Evolutionary conservation across 2,888 invertebrate genomes (phyloP), one percentile per base, ranked within the genome.

Genomic region (Dexiosoma caninum): DNA sequence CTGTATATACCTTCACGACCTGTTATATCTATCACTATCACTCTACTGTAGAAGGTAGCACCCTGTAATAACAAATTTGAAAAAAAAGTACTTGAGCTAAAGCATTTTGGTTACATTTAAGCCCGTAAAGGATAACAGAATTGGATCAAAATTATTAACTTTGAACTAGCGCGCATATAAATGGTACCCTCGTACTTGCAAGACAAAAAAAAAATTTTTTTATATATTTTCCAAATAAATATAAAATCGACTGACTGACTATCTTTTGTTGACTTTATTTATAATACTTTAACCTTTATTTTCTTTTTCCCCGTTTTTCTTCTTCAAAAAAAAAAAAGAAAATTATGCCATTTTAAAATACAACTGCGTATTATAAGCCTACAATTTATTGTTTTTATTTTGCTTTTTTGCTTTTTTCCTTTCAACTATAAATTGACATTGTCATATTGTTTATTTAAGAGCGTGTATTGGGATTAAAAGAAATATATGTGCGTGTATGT

Each of bases 181-280:
- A 23, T 16, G 23, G 23, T 7, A 21, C 46, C 51, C 30, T 51
- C 51, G 51, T 4, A 44, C 6, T 44, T 14, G 3, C 8, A 37
- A 8, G n/a, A 49, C 9, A 46, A 32, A 19, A 8, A 10, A 14
- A 62, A 46, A 66, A 12, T 14, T 16, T 16, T 8, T 1, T 16
- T 14, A 37, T n/a, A n/a, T n/a, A n/a, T n/a, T n/a, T n/a, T n/a
- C n/a, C n/a, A 23, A 74, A 69, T 46, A 69, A 42, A 74, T 35
- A 49, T 30, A 35, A 53, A 60, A 42, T 40, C 14, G 55, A n/a
- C n/a, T n/a, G n/a, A n/a, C n/a, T n/a, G 32, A 74, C 74, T 75
- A 79, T 79, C 74, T 79, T 75, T 70, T 64, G 74, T 64, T 75
- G 79, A 75, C 62, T 70, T 64, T 79, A 70, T 74, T 69, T 70